These are phyloP conservation scores for Drosophila biarmipes DNA, from an alignment of 1,140 invertebrate species.

Conservation along the genomic window DNA sequence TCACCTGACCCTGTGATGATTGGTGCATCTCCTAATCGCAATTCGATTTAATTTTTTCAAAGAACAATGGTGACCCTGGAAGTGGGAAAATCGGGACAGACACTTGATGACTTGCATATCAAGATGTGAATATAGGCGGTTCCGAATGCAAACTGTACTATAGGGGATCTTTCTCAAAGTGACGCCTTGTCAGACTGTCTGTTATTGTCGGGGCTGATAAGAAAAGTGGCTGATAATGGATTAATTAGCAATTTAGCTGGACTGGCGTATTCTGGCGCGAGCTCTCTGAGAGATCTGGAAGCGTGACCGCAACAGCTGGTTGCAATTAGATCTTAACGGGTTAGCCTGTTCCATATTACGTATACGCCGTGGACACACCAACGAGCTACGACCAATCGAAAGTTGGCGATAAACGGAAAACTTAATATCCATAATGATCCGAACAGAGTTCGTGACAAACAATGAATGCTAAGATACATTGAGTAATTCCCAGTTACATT, in stretches of 20 bases:
- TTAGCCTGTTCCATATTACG: constrained; percentile 22
- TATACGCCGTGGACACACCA: constrained; percentile 56
- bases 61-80: neutral
- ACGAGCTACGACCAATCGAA: constrained; percentile 30
- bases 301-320: constrained; percentile 1
- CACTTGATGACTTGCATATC: constrained; percentile 18
- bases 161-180: constrained; percentile 4
- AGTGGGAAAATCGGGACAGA: neutral
- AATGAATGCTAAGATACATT: neutral
- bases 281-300: constrained; percentile 1
- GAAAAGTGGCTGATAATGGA: constrained; percentile 11
- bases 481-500: constrained; percentile 1
- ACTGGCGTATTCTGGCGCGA: neutral
- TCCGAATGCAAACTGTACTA: constrained; percentile 1
- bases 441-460: constrained; percentile 16
- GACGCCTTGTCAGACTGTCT: constrained; percentile 21
- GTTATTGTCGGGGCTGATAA: constrained; percentile 25
- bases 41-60: neutral
- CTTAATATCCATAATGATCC: constrained; percentile 1
- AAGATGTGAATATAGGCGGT: constrained; percentile 5
- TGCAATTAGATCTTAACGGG: neutral
- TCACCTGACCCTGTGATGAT: constrained; percentile 11
- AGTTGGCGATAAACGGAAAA: neutral
- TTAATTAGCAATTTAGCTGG: neutral
- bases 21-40: neutral